Conservation (phyloP, 2,797 vertebrate species). For the Glossophaga mutica region DNA sequence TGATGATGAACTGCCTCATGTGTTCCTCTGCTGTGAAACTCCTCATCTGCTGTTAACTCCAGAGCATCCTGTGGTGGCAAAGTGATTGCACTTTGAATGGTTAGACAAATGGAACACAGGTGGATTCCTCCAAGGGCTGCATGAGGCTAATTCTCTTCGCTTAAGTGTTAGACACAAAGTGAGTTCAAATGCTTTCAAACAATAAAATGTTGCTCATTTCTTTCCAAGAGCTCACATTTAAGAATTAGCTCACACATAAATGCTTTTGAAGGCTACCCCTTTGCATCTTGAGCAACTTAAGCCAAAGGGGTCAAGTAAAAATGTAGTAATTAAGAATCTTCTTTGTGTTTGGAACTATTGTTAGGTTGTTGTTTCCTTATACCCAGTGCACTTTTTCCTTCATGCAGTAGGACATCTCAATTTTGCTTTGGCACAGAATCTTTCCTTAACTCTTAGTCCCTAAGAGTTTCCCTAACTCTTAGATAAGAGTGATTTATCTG, state of each 20-base stretch:
- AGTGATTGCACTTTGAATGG: neutral
- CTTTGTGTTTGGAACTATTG: neutral
- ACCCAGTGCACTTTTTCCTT: neutral
- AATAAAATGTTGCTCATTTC: neutral
- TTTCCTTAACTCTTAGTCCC: neutral
- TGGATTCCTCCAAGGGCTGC: neutral
- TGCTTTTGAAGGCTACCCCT: slow-evolving; percentile 3
- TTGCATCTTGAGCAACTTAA: neutral
- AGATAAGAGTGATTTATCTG: neutral
- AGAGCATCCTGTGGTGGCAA: slow-evolving; percentile 10
- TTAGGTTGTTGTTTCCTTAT: neutral
- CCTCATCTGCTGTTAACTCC: neutral
- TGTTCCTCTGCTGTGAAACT: neutral
- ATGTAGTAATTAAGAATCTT: neutral
- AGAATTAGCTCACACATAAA: neutral
- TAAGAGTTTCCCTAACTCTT: neutral
- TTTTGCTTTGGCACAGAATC: neutral
- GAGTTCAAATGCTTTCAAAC: slow-evolving; percentile 28
- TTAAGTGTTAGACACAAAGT: slow-evolving; percentile 26
- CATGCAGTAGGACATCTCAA: neutral
- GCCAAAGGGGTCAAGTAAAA: neutral
- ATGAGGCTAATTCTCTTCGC: slow-evolving; percentile 21
- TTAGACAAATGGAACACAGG: slow-evolving; percentile 8
- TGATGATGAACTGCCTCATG: slow-evolving; percentile 21
- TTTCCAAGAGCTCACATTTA: neutral